Base-by-base conservation (phyloP, 2,888 invertebrate genomes). In the Troides oblongomaculatus region DNA sequence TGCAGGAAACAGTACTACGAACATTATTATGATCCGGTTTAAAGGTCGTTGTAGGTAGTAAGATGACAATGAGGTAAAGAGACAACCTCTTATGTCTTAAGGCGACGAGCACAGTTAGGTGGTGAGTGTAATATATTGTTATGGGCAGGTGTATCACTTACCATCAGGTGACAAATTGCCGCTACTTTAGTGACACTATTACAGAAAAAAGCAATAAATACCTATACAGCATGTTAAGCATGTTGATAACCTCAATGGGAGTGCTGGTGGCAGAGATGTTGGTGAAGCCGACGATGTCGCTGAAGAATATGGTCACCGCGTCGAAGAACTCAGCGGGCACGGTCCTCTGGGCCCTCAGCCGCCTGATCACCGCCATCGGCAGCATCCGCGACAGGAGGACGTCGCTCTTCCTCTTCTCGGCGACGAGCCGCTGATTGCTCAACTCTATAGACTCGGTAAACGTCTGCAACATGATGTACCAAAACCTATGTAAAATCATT, bases 161-260 rank as follows among this genome's bases (percentile, higher is more conserved):
- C 30, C 30, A 30, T 30, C 30, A 30, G 30, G 30, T 30, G 30
- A 30, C 30, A 30, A 30, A 30, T 30, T 30, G 30, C 3, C 30
- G 30, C 30, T 30, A 30, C 30, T 30, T 30, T 30, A 5, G 5
- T 30, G 12, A 2, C 14, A 56, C 56, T n/a, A 21, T n/a, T 21
- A 56, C 21, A 56, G 5, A 1, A 56, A 21, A 66, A 66, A 25
- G n/a, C 25, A 25, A 14, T 46, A 46, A 30, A 43, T 30, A 91
- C 92, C 94, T 94, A 87, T 96, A 96, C n/a, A 96, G 87, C 81
- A 95, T 94, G 79, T 96, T 96, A 72, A 96, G 92, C 93, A 96
- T 94, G 74, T 93, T 93, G 67, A 94, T 93, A 69, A 94, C 92
- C 83, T 95, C 93, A 93, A 95, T 94, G 0, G 95, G 95, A 0